Evolutionary conservation across 2,888 invertebrate species (phyloP), one percentile per base, ranked within the genome.

Genomic region (Trissolcus japonicus): DNA sequence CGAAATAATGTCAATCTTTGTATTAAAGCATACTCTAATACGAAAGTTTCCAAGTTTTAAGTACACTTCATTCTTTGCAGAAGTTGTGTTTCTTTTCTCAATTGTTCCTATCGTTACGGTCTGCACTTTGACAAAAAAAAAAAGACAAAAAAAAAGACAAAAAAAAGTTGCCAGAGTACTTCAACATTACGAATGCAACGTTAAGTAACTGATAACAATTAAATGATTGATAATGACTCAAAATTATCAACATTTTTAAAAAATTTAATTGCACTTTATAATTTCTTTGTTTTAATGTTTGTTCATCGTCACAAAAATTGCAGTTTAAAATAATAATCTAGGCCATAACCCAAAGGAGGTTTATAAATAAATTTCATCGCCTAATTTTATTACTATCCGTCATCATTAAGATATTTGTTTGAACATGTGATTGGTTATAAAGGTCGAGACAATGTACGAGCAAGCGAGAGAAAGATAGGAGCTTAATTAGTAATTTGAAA

Each of bases 401-500:
- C 13, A 51, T 51, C 35, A 35, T 35, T 35, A 35, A 35, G 21
- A 55, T 50, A 61, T 61, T 61, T 62, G 57, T 74, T 74, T 74
- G 16, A 68, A 57, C 67, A 14, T 54, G 51, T 53, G 51, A 63
- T 62, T 67, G 51, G 46, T 25, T 48, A 66, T 43, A 62, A 6
- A 62, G 60, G 60, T 43, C 48, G 48, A 57, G 57, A 57, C 62
- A 56, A 59, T 66, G 41, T 50, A 16, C 50, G 29, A 56, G 56
- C 55, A 6, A 55, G 54, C 16, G 11, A 50, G 43, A 21, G 43
- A 2, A 29, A 25, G 29, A 62, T 65, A 56, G 80, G 83, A 83
- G 83, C 82, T 85, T 85, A 88, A 89, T 88, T 86, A 87, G 86
- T 87, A 89, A 89, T 89, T 88, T 88, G 87, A 86, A 88, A 87